These are phyloP conservation scores for Drosophila cardini DNA, from an alignment of 1,140 invertebrate species.

Conservation along the genomic window DNA sequence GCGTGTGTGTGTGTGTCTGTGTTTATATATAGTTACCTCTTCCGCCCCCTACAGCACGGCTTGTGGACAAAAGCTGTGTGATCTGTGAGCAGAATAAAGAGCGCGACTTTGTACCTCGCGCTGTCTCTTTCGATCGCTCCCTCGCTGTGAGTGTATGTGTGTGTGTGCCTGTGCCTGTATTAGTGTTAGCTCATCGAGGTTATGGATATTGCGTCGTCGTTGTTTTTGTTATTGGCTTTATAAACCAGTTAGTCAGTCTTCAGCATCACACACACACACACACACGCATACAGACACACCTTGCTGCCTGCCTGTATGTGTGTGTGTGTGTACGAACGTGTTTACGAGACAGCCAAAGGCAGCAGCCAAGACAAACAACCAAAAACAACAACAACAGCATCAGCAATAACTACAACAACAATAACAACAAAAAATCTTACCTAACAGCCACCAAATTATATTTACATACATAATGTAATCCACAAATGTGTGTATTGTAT, in stretches of 20 bases:
- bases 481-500: conserved; percentile 13
- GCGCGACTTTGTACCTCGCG: conserved; percentile 24
- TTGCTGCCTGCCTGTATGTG: conserved; percentile 26
- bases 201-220: conserved; percentile 79
- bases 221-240: conserved; percentile 56
- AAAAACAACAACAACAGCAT: conserved; percentile 40
- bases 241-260: conserved; percentile 81
- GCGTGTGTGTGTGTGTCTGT: neutral
- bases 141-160: conserved; percentile 17
- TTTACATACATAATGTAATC: conserved; percentile 22
- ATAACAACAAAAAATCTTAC: conserved; percentile 63
- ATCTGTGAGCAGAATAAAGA: conserved; percentile 66
- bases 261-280: conserved; percentile 64
- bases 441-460: conserved; percentile 57
- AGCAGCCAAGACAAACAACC: conserved; percentile 29
- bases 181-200: conserved; percentile 82
- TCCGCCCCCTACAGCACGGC: conserved; percentile 3
- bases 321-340: conserved; percentile 65
- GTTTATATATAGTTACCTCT: neutral
- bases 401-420: conserved; percentile 50
- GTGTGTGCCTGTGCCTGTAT: conserved; percentile 46
- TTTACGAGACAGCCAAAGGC: conserved; percentile 67
- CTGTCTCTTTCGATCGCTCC: conserved; percentile 1
- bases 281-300: conserved; percentile 2
- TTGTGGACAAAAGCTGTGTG: conserved; percentile 26